phyloP scores from a whole-genome alignment of 1,140 invertebrate genomes.

The Calycopis cecrops region DNA sequence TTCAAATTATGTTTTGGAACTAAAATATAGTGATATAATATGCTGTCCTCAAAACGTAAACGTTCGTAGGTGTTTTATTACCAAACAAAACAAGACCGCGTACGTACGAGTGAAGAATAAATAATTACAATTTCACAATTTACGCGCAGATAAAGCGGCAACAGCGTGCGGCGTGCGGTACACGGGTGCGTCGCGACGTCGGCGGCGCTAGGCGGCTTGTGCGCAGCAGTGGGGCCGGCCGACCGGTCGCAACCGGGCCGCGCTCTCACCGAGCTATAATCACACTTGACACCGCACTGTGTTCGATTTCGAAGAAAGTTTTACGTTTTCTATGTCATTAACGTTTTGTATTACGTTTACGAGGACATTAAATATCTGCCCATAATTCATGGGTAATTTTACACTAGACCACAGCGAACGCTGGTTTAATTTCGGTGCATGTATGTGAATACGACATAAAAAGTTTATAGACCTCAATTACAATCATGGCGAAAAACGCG shows the following conservation, averaged over 20 bases:
- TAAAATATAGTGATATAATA: too few species aligned
- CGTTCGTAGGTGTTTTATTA: too few species aligned
- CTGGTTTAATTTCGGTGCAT: slow-evolving; percentile 17
- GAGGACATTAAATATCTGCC: too few species aligned
- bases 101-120: too few species aligned
- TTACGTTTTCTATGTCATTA: slow-evolving; percentile 59
- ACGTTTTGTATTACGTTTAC: slow-evolving; percentile 17
- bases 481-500: slow-evolving; percentile 63
- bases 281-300: slow-evolving; percentile 67
- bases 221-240: slow-evolving; percentile 65
- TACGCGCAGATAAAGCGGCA: slow-evolving; percentile 19
- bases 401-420: too few species aligned
- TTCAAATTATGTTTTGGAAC: too few species aligned
- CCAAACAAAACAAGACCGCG: too few species aligned
- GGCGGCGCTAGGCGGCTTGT: slow-evolving; percentile 61
- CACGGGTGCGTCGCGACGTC: slow-evolving; percentile 67
- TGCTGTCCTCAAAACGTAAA: too few species aligned
- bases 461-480: slow-evolving; percentile 67
- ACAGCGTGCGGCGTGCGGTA: slow-evolving; percentile 36
- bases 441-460: slow-evolving; percentile 50
- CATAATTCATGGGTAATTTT: too few species aligned
- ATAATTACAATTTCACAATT: too few species aligned
- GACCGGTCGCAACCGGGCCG: slow-evolving; percentile 68
- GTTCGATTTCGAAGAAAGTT: slow-evolving; percentile 66
- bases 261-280: slow-evolving; percentile 63